Conservation (phyloP, 2,888 invertebrate genomes). For the Amphipoea oculea region DNA sequence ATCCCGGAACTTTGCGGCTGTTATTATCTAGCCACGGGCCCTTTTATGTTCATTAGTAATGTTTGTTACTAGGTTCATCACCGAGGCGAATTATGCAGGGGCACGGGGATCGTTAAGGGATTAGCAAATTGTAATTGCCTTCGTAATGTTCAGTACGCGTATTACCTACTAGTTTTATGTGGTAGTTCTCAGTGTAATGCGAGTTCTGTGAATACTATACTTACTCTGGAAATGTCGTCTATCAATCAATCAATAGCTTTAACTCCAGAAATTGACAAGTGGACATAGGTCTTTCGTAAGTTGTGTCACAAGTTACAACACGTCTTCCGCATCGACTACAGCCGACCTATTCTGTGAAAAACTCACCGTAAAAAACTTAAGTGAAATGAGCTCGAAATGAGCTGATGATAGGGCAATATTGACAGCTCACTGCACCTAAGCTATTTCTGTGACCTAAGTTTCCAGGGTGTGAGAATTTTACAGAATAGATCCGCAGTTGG, state of each 20-base stretch:
- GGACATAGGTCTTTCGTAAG: conserved; percentile 24
- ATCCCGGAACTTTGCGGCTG: too few species aligned
- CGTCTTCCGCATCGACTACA: not conserved
- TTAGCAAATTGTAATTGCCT: conserved; percentile 24
- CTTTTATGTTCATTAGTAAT: conserved; percentile 9
- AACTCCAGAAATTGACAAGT: conserved; percentile 8
- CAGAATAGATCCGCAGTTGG: too few species aligned
- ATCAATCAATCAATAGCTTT: conserved; percentile 9
- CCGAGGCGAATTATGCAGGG: conserved; percentile 4
- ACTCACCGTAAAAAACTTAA: not conserved
- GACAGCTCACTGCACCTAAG: not conserved
- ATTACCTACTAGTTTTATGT: conserved; percentile 8
- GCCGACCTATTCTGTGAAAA: not conserved
- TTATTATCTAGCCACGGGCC: too few species aligned
- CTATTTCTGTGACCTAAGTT: too few species aligned
- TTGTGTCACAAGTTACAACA: not conserved
- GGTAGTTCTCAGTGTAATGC: not conserved
- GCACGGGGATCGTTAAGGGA: not conserved
- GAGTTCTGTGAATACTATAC: not conserved
- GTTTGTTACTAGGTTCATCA: not conserved
- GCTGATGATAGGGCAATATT: not conserved
- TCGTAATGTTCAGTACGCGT: conserved; percentile 9
- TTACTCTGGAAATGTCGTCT: conserved; percentile 8
- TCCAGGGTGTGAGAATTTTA: not conserved
- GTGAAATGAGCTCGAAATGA: not conserved